Conservation (phyloP, 2,888 invertebrate species). For the Lasioglossum pauxillum region DNA sequence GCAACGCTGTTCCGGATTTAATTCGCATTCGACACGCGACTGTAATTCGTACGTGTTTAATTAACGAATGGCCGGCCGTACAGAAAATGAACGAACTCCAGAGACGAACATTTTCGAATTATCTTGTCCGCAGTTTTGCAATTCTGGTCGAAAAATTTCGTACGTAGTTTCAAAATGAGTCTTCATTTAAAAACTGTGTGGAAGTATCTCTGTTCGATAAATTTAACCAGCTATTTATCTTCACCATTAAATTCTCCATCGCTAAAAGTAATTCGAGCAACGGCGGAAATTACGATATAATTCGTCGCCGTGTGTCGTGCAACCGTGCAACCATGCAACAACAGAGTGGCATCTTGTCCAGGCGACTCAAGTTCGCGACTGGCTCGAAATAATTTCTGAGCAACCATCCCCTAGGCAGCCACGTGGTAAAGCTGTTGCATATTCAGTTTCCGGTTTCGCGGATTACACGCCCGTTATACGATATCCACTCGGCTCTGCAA, state of each 20-base stretch:
- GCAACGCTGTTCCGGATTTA: background rate
- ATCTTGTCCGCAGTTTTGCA: background rate
- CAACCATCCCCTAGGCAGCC: constrained; percentile 4
- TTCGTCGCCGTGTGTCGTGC: background rate
- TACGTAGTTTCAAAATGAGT: background rate
- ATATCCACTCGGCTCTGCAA: background rate
- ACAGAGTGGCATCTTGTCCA: background rate
- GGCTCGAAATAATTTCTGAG: constrained; percentile 14
- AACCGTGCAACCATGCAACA: too few species aligned
- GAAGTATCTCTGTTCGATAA: too few species aligned
- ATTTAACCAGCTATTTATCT: background rate
- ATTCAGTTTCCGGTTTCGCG: constrained; percentile 28
- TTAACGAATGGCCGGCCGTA: background rate
- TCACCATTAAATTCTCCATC: background rate
- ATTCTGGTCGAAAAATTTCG: too few species aligned
- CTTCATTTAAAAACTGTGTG: background rate
- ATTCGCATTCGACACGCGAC: constrained; percentile 29
- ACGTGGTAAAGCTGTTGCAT: constrained; percentile 16
- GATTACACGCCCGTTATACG: constrained; percentile 25
- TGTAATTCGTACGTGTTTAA: constrained; percentile 12
- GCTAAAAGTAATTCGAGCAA: background rate
- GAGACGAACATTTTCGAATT: background rate
- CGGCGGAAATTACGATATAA: constrained; percentile 24
- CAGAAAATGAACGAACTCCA: background rate
- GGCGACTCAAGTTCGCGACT: background rate